Evolutionary conservation across 2,888 invertebrate genomes (phyloP), one percentile per base, ranked within the genome.

Genomic region (Sphaerophoria rueppellii): DNA sequence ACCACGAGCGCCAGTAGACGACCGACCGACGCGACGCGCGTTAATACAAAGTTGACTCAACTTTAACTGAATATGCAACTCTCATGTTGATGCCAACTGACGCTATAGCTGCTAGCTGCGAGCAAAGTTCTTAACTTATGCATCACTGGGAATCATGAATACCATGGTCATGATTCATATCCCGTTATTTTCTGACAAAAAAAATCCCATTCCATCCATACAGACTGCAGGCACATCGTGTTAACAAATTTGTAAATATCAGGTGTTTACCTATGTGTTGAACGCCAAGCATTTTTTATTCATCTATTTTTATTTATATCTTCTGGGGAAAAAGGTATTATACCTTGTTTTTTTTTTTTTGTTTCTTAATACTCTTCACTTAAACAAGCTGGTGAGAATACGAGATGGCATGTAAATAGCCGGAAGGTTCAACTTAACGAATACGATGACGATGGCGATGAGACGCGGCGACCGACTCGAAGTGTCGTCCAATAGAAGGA

Each of bases 91-190:
- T 48, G 32, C 52, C 24, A 6, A 9, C 32, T 32, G 46, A 12
- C 12, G 46, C 35, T 34, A 6, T 0, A 34, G 34, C 63, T 63
- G 63, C 46, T 32, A 76, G 82, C 70, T 71, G 76, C 80, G 57
- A 60, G 71, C 71, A 46, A 43, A 46, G 61, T 54, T 85, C 76
- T 85, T 85, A 80, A 85, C 80, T 76, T 85, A 85, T 85, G 83
- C 86, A 81, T 79, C 72, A 90, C 88, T 89, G 88, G 88, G 89
- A 90, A 91, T 89, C 90, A 90, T 89, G 90, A 90, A 89, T 91
- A 89, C 89, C 90, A 90, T 89, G 89, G 90, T 90, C 91, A 90
- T 91, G 91, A 91, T 90, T 91, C 91, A 91, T 89, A 88, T 91
- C 89, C 91, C 91, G 91, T 91, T 91, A 91, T 88, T 88, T 90